Percentiles rank a stretch among this genome's conserved stretches.
Conservation (phyloP, 2,888 invertebrate genomes). For the Cecidostiba fungosa region DNA sequence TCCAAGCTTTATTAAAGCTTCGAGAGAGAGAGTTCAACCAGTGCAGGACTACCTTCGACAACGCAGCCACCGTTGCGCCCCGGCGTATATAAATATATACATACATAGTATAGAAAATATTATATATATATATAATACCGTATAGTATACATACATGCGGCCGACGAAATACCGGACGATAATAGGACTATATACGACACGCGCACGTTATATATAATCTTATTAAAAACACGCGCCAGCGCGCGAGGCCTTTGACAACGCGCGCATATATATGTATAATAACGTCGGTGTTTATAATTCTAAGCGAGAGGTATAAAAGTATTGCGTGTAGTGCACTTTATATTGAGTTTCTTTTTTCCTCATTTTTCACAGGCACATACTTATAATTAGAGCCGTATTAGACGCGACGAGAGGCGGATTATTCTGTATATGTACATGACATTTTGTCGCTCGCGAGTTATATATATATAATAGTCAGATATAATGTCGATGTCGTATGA, state of each 20-base stretch:
- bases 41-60: neutral
- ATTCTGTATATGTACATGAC: too few relatives aligned
- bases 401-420: too few relatives aligned
- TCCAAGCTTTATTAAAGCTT: slow-evolving; percentile 36
- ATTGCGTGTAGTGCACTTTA: neutral
- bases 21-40: slow-evolving; percentile 36
- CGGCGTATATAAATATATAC: neutral
- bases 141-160: neutral
- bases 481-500: too few relatives aligned
- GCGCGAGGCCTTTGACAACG: slow-evolving; percentile 19
- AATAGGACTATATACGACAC: neutral
- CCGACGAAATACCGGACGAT: neutral
- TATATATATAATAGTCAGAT: too few relatives aligned
- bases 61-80: slow-evolving; percentile 17
- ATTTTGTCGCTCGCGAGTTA: too few relatives aligned
- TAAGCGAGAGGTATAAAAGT: neutral
- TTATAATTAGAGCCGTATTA: too few relatives aligned
- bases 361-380: too few relatives aligned
- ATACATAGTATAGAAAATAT: neutral
- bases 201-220: neutral
- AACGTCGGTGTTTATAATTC: neutral
- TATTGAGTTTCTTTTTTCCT: too few relatives aligned
- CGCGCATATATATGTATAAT: neutral
- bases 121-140: neutral
- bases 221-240: neutral